Percentiles rank a stretch among this genome's conserved stretches.
Conservation (phyloP, 2,113 vertebrate species). For the Scomber japonicus region DNA sequence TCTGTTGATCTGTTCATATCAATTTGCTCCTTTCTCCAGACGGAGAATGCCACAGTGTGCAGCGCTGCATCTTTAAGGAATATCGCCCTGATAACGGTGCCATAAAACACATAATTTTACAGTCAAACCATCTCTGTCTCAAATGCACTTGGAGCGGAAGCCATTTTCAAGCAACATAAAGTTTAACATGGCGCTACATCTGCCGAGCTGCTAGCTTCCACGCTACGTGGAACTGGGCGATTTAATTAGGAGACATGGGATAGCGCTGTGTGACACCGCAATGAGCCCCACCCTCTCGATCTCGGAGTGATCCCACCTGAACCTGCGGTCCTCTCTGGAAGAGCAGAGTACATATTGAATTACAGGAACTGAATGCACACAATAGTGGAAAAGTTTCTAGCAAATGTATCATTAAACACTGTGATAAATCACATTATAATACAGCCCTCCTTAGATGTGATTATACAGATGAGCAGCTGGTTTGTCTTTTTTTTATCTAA, state of each 20-base stretch:
- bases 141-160: conserved; percentile 94
- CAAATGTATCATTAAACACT: conserved; percentile 11
- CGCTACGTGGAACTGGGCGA: conserved; percentile 90
- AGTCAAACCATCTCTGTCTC: conserved; percentile 92
- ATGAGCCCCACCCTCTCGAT: conserved; percentile 55
- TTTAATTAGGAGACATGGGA: conserved; percentile 90
- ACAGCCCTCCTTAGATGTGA: conserved; percentile 16
- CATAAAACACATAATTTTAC: conserved; percentile 96
- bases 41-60: conserved; percentile 73
- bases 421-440: conserved; percentile 18
- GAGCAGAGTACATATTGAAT: not conserved
- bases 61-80: conserved; percentile 85
- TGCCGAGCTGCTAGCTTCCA: conserved; percentile 94
- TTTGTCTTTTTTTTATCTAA: conserved; percentile 1
- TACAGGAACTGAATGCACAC: not conserved
- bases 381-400: conserved; percentile 39
- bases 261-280: conserved; percentile 50
- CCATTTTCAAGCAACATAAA: conserved; percentile 99
- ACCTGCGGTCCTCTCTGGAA: conserved; percentile 33
- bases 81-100: conserved; percentile 81
- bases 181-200: conserved; percentile 99
- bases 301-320: conserved; percentile 25
- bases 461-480: conserved; percentile 42
- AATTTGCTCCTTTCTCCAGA: conserved; percentile 79
- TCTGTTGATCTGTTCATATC: conserved; percentile 81